Base-by-base conservation (phyloP, 1,140 invertebrate species). In the Helicoverpa armigera region DNA sequence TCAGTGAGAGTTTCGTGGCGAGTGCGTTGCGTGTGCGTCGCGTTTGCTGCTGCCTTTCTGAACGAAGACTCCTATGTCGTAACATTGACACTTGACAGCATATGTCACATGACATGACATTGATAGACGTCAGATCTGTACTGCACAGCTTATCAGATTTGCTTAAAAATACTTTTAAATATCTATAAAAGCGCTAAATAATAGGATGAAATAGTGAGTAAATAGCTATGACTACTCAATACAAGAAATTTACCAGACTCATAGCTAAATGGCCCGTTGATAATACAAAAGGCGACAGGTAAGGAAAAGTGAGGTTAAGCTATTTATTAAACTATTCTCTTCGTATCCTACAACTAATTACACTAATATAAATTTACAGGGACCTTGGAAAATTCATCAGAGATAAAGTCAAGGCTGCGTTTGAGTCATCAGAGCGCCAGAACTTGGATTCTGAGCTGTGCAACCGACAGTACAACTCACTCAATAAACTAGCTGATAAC, bases 251-350 rank as follows among this genome's bases (percentile, higher is more conserved):
- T 91, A 90, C 97, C 23, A 96, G 96, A 94, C 93, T 98, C 80
- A 95, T 98, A 82, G 96, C 98, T 91, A 96, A 96, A 90, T 98
- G 98, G 98, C 97, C 97, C 48, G 83, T 98, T 43, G 97, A 98
- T 92, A 93, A 95, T 84, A 95, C 95, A 13, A 98, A 98, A 96
- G 90, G 93, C 31, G 96, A 96, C 89, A 97, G 97, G 97, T 98
- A 95, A 94, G 90, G 87, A 81, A 76, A 65, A 78, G 80, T 82
- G 56, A 83, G 85, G 84, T 85, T 85, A 85, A 81, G 54, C 11
- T 51, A 29, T 4, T 50, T 51, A 53, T 31, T 72, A 10, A 7
- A 60, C 50, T 50, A 31, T 67, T 29, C 18, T 54, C 1, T 29
- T 65, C 13, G 11, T 4, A 11, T 65, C 1, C 12, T 31, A 65